Evolutionary conservation across 2,113 vertebrate species (phyloP), one percentile per base, ranked within the genome.

Genomic region (Heloderma charlesbogerti): DNA sequence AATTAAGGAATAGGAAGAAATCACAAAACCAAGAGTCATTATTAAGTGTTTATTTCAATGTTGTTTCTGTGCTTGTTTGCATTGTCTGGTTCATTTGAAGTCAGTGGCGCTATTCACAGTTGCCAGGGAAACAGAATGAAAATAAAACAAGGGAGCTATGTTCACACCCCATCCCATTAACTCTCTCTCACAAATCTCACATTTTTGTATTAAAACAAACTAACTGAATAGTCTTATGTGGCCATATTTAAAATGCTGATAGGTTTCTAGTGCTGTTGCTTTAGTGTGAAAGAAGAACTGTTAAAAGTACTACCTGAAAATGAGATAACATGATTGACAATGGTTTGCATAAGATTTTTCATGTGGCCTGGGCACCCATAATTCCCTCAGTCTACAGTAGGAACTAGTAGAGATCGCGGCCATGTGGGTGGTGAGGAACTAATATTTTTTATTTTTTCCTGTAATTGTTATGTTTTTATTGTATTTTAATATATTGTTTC

Each of bases 51-150:
- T 80, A 80, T 51, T 40, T 79, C 66, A 84, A 84, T 84, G 6
- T 29, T 37, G 63, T 92, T 95, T 94, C 92, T 88, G 89, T 43
- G 60, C 1, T 87, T 94, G 92, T 81, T 89, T 92, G 90, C 83
- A 94, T 86, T 89, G 95, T 90, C 86, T 95, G 74, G 71, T 94
- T 48, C 77, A 10, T 81, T 84, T 92, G 67, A 48, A 90, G 54
- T 16, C 92, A 81, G 86, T 91, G 90, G 84, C 93, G 40, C 34
- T 80, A 34, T 81, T 84, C 94, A 93, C 84, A 67, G 93, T 96
- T 95, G 82, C 88, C 94, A 95, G 88, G 95, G 95, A 94, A 95
- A 96, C 92, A 87, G 79, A 95, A 84, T 84, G 40, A 84, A 67
- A 84, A 84, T 67, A 84, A 67, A 84, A 31, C n/a, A 27, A 84